phyloP scores from a whole-genome alignment of 2,113 vertebrate genomes.

The Chaetodon auriga region DNA sequence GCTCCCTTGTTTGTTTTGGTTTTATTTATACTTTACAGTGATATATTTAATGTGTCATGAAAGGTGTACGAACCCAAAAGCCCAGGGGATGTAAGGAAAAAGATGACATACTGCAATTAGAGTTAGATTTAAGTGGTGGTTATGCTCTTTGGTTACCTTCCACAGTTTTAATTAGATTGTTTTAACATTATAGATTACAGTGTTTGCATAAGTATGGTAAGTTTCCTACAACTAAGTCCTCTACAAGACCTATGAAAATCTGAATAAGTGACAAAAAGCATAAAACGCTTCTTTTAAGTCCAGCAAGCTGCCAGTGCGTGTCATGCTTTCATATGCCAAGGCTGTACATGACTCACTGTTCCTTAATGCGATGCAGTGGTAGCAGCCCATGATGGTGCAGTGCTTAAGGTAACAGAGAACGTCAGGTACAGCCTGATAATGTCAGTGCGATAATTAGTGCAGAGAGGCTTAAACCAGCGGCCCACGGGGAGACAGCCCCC shows the following conservation, averaged over 20 bases:
- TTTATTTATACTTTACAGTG: constrained; percentile 61
- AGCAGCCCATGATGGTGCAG: constrained; percentile 37
- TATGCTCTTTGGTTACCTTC: no score
- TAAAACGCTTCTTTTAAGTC: background rate
- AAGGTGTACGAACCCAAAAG: background rate
- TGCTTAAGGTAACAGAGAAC: constrained; percentile 62
- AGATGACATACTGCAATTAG: background rate
- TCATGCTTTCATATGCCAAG: background rate
- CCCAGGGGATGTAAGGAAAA: background rate
- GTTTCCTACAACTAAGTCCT: no score
- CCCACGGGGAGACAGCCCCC: constrained; percentile 78
- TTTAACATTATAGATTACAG: no score
- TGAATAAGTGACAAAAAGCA: background rate
- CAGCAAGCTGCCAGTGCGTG: background rate
- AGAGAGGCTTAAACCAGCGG: constrained; percentile 79
- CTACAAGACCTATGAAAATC: background rate
- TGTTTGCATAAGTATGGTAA: no score
- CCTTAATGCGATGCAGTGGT: constrained; percentile 27
- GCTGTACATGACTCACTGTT: constrained; percentile 5
- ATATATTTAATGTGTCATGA: constrained; percentile 36
- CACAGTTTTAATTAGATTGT: no score
- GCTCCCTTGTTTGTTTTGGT: constrained; percentile 54
- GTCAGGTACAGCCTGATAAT: constrained; percentile 80
- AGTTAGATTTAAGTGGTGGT: no score
- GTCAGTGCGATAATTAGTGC: constrained; percentile 82